Evolutionary conservation across 2,113 vertebrate genomes (phyloP).

Genomic region (Bambusicola thoracicus): DNA sequence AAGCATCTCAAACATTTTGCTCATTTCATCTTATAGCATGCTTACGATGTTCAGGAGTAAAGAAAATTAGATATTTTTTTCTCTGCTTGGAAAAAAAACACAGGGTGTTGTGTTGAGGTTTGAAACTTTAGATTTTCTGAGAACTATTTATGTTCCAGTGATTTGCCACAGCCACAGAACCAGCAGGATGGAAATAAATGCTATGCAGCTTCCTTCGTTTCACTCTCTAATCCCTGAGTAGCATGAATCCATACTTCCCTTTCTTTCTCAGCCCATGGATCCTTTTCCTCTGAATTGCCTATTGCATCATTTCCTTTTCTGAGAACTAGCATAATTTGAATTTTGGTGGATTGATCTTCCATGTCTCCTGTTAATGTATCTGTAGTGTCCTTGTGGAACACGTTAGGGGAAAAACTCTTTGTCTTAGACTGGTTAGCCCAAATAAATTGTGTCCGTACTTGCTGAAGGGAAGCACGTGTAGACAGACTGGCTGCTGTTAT

Average conservation of each 20-base stretch:
- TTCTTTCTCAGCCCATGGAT: not conserved
- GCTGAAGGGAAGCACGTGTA: not conserved
- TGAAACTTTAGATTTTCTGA: slow-evolving; percentile 13
- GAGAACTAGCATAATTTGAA: not conserved
- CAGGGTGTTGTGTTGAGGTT: not conserved
- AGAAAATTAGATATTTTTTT: not conserved
- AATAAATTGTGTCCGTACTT: not conserved
- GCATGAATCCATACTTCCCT: not conserved
- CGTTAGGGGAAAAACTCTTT: not conserved
- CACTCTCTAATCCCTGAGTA: not conserved
- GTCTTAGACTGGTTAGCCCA: fast-evolving
- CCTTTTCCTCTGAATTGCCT: not conserved
- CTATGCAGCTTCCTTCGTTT: not conserved
- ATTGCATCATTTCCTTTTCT: not conserved
- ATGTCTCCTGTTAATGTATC: not conserved
- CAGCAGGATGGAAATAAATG: not conserved
- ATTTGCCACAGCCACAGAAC: not conserved
- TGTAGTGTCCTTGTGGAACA: not conserved
- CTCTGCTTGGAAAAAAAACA: not conserved
- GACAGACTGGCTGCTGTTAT: not conserved
- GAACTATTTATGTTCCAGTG: not conserved
- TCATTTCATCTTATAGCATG: not conserved
- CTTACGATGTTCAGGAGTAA: not conserved
- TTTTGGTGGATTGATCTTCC: not conserved
- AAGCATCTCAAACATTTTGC: not conserved